Evolutionary conservation across 2,888 invertebrate genomes (phyloP).

Genomic region (Mystacides longicornis): DNA sequence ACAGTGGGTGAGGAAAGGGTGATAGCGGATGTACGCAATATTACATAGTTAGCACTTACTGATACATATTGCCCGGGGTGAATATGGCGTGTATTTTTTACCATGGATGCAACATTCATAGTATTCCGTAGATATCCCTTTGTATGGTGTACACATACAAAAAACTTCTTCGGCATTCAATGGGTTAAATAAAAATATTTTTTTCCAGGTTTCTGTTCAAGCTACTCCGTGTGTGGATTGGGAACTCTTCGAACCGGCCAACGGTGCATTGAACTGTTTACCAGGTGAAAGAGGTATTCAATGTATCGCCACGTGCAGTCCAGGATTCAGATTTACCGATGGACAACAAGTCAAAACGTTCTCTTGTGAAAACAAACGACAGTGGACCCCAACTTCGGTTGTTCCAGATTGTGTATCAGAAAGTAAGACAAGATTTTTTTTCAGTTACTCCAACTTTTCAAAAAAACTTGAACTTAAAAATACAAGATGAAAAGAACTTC

Average conservation of each 20-base stretch:
- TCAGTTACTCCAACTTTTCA: background rate
- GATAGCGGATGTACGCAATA: no score
- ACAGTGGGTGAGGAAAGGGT: no score
- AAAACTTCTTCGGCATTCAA: no score
- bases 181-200: background rate
- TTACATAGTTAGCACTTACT: no score
- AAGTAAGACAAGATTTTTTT: constrained; percentile 50
- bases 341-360: constrained; percentile 84
- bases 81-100: no score
- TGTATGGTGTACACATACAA: no score
- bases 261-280: constrained; percentile 81
- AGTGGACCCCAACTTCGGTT: constrained; percentile 82
- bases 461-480: background rate
- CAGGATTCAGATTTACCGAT: constrained; percentile 84
- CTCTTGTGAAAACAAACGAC: constrained; percentile 69
- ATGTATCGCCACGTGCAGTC: constrained; percentile 84
- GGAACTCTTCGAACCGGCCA: constrained; percentile 83
- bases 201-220: constrained; percentile 69
- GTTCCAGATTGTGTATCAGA: constrained; percentile 94
- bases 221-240: constrained; percentile 92
- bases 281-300: constrained; percentile 77
- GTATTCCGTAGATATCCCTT: no score
- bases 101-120: no score
- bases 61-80: no score
- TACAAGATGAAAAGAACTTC: background rate